A percentile compares a stretch with the other conserved stretches of the same genome.
phyloP scores from a whole-genome alignment of 2,888 invertebrate species.

The Cenopis cana region DNA sequence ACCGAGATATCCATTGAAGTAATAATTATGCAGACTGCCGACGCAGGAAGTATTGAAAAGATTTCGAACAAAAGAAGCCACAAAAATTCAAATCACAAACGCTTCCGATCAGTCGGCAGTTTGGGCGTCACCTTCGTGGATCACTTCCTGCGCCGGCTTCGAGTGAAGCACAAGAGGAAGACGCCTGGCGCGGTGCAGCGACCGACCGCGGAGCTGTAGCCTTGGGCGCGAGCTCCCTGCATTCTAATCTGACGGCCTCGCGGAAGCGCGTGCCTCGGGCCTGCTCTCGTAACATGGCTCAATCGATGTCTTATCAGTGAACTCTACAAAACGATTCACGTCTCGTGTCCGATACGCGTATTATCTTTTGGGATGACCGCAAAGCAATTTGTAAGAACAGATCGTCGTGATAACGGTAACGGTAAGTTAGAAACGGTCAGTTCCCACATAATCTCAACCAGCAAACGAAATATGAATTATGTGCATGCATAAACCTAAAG shows the following conservation, averaged over 20 bases:
- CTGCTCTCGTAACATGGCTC: constrained; percentile 72
- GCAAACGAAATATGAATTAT: constrained; percentile 42
- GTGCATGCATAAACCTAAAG: constrained; percentile 50
- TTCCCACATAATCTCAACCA: constrained; percentile 20
- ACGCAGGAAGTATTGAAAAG: constrained; percentile 63
- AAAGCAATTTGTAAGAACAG: constrained; percentile 25
- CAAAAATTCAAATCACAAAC: constrained; percentile 78
- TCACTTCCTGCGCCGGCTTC: constrained; percentile 76
- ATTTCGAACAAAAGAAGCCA: constrained; percentile 67
- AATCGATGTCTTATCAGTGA: constrained; percentile 66
- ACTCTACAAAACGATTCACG: constrained; percentile 55
- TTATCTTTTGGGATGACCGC: constrained; percentile 33
- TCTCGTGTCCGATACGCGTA: constrained; percentile 45
- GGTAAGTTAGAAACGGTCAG: constrained; percentile 16
- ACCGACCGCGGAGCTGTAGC: constrained; percentile 77
- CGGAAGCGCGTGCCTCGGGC: constrained; percentile 79
- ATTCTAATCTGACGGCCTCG: constrained; percentile 84
- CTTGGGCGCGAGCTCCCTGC: constrained; percentile 83
- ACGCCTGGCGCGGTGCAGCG: constrained; percentile 75
- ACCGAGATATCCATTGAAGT: constrained; percentile 18
- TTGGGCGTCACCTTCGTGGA: constrained; percentile 75
- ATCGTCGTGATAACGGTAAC: constrained; percentile 29
- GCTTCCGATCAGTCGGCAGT: constrained; percentile 75
- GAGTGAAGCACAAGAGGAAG: constrained; percentile 74
- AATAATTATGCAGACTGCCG: constrained; percentile 33